Evolutionary conservation across 2,888 invertebrate genomes (phyloP).

Genomic region (Minunthozetes semirufus): DNA sequence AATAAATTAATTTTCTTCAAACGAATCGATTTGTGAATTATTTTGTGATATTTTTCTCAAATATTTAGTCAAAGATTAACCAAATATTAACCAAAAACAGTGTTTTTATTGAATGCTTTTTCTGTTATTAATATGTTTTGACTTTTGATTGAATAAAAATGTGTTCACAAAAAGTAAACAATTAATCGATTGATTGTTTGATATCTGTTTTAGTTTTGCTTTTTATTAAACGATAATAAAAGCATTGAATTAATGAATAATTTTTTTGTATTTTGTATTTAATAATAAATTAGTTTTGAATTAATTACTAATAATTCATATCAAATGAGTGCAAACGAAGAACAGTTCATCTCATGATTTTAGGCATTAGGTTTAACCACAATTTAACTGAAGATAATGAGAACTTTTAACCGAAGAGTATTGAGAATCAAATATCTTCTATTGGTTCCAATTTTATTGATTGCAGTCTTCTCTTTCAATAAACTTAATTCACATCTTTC

Average conservation of each 20-base stretch:
- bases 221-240: neutral
- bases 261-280: too few species aligned
- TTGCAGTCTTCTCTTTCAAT: slow-evolving; percentile 1
- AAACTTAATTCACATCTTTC: slow-evolving; percentile 23
- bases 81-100: too few species aligned
- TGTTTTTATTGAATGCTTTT: too few species aligned
- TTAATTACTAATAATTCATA: neutral
- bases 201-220: neutral
- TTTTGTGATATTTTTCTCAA: too few species aligned
- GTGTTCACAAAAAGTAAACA: neutral
- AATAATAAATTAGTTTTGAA: too few species aligned
- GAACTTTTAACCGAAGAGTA: neutral
- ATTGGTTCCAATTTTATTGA: neutral
- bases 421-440: slow-evolving; percentile 10
- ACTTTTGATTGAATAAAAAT: neutral
- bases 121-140: too few species aligned
- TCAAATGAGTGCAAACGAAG: neutral
- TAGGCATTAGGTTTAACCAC: neutral
- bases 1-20: neutral
- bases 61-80: too few species aligned
- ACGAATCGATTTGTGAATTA: too few species aligned
- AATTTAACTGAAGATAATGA: neutral
- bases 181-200: neutral
- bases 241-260: too few species aligned
- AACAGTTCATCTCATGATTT: neutral